Evolutionary conservation across 2,888 invertebrate species (phyloP).

Genomic region (Phaedon cochleariae): DNA sequence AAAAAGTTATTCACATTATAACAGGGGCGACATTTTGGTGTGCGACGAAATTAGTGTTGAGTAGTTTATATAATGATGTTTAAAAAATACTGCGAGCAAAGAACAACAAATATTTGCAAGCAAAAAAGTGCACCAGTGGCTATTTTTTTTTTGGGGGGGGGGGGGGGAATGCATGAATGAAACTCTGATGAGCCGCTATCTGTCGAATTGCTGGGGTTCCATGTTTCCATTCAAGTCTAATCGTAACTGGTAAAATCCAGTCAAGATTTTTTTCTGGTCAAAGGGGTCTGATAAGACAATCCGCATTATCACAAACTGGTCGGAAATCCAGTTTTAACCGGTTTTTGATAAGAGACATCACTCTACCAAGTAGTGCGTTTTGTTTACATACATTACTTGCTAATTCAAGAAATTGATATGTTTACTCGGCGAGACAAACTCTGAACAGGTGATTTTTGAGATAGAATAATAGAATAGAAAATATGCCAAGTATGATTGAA

Average conservation of each 20-base stretch:
- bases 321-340: conserved; percentile 54
- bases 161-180: neutral
- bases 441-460: neutral
- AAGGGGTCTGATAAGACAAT: conserved; percentile 64
- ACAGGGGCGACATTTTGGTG: too few species aligned
- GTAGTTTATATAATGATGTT: too few species aligned
- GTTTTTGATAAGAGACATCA: conserved; percentile 43
- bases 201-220: neutral
- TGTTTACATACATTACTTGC: neutral
- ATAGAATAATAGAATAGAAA: too few species aligned
- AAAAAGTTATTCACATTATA: too few species aligned
- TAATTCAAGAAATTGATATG: neutral
- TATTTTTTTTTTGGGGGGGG: too few species aligned
- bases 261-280: conserved; percentile 68
- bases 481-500: too few species aligned
- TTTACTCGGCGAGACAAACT: neutral
- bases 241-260: conserved; percentile 67
- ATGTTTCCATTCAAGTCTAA: conserved; percentile 21
- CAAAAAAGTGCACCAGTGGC: too few species aligned
- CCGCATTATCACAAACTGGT: conserved; percentile 53
- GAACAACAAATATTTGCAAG: too few species aligned
- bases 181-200: neutral
- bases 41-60: too few species aligned
- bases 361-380: conserved; percentile 20
- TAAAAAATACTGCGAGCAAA: too few species aligned